Percentiles rank a stretch among this genome's conserved stretches.
Evolutionary conservation across 2,888 invertebrate genomes (phyloP).

Genomic region (Myathropa florea): DNA sequence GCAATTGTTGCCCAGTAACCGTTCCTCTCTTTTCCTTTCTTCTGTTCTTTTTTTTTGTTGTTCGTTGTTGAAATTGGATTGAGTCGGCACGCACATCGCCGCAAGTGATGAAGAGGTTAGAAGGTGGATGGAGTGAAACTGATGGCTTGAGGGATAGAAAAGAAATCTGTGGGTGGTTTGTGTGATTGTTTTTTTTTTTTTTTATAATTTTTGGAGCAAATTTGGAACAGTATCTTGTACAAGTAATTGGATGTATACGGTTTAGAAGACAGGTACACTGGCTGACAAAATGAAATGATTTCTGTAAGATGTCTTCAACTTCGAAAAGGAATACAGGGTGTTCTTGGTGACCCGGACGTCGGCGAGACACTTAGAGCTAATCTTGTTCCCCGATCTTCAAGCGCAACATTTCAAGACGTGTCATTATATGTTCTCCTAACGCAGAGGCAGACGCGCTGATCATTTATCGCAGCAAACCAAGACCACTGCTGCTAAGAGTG

Average conservation of each 20-base stretch:
- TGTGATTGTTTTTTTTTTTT: not conserved
- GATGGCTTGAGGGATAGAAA: constrained; percentile 17
- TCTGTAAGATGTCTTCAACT: too few species aligned
- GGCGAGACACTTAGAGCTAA: too few species aligned
- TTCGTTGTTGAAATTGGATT: constrained; percentile 34
- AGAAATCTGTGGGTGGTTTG: constrained; percentile 38
- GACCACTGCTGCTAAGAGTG: too few species aligned
- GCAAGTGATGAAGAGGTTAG: constrained; percentile 25
- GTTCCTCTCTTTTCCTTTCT: constrained; percentile 9
- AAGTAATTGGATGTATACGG: not conserved
- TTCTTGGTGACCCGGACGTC: too few species aligned
- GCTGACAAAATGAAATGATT: not conserved
- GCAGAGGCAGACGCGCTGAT: too few species aligned
- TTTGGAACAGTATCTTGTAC: not conserved
- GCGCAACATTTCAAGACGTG: too few species aligned
- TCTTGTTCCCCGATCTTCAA: too few species aligned
- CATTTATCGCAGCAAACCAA: too few species aligned
- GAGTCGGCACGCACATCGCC: constrained; percentile 10
- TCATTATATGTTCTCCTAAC: too few species aligned
- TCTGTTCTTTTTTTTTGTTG: not conserved
- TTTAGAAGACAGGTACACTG: not conserved
- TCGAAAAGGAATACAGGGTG: too few species aligned
- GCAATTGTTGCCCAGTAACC: constrained; percentile 57
- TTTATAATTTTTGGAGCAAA: not conserved
- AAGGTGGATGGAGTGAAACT: constrained; percentile 13